phyloP scores from a whole-genome alignment of 2,113 vertebrate species.

The Fukomys damarensis region DNA sequence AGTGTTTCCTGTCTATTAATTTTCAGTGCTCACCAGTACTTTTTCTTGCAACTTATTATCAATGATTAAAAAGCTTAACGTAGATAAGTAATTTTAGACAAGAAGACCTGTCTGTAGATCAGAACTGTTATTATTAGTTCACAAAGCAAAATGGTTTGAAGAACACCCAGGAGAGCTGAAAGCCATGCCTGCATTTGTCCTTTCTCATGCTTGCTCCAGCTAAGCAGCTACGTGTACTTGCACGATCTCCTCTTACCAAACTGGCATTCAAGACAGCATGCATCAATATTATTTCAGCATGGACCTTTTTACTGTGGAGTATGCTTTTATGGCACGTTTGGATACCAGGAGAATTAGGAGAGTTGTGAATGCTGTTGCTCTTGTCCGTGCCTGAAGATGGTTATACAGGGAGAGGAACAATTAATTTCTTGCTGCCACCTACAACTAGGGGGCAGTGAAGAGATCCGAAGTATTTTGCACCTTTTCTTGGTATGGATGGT shows the following conservation, averaged over 20 bases:
- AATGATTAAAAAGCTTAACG: slow-evolving; percentile 56
- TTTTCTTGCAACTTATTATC: slow-evolving; percentile 65
- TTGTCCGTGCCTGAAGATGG: neutral
- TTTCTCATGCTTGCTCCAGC: neutral
- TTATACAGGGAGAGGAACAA: neutral
- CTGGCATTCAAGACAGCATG: neutral
- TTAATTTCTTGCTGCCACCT: neutral
- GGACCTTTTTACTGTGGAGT: neutral
- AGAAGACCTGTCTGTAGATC: slow-evolving; percentile 55
- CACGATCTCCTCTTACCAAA: neutral
- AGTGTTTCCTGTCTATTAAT: slow-evolving; percentile 69
- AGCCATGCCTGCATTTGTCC: neutral
- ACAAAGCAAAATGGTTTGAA: neutral
- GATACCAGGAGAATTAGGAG: neutral
- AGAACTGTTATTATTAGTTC: slow-evolving; percentile 56
- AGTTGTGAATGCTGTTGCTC: neutral
- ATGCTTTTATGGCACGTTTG: neutral
- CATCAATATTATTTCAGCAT: neutral
- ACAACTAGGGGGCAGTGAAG: neutral
- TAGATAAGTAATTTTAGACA: slow-evolving; percentile 63
- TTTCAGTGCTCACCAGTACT: slow-evolving; percentile 51
- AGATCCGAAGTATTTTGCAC: neutral
- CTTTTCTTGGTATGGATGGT: neutral
- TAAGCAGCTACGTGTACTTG: neutral
- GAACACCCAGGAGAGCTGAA: neutral